Percentiles rank a stretch among this genome's conserved stretches.
Conservation (phyloP, 2,888 invertebrate species). For the Lydus trimaculatus region DNA sequence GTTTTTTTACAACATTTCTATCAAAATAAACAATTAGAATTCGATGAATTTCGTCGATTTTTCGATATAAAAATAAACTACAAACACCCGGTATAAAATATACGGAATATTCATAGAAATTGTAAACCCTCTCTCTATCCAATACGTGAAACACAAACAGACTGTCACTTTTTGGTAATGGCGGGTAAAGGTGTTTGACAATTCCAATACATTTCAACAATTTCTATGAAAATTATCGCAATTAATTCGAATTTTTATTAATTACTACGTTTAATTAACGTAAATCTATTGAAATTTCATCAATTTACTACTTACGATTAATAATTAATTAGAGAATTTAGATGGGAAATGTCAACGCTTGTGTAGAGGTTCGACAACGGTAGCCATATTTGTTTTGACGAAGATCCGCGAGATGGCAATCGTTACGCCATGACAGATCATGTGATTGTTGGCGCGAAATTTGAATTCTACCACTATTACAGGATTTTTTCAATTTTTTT, state of each 20-base stretch:
- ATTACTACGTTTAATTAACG: not conserved
- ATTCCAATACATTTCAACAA: not conserved
- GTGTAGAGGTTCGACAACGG: conserved; percentile 21
- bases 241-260: not conserved
- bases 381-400: conserved; percentile 28
- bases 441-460: conserved; percentile 18
- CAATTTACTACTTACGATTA: conserved; percentile 19
- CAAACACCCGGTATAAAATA: conserved; percentile 11
- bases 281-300: not conserved
- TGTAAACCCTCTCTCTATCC: not conserved
- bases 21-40: not conserved
- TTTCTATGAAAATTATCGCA: not conserved
- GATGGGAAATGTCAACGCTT: conserved; percentile 24
- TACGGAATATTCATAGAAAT: not conserved
- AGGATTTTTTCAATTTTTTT: no score
- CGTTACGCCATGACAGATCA: conserved; percentile 23
- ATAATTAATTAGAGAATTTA: conserved; percentile 9
- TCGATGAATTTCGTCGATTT: not conserved
- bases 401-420: conserved; percentile 22
- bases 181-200: conserved; percentile 32
- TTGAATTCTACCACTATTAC: conserved; percentile 7
- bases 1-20: not conserved
- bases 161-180: conserved; percentile 18
- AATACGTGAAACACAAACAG: not conserved
- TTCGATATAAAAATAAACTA: not conserved